Conservation (phyloP, 2,888 invertebrate genomes). For the Cenopis cana region DNA sequence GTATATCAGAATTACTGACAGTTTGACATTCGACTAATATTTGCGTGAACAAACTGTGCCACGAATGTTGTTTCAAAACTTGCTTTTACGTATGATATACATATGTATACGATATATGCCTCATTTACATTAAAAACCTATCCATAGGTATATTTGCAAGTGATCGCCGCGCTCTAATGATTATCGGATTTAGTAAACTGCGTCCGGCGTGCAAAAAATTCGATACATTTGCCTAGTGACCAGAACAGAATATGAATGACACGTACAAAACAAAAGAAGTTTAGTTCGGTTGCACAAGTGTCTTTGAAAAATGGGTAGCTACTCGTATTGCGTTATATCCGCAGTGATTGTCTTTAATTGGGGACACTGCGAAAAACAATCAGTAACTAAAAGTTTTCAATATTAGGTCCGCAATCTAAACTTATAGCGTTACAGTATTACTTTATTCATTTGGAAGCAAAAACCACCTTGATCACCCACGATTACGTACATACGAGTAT, state of each 20-base stretch:
- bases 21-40: slow-evolving; percentile 3
- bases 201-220: slow-evolving; percentile 61
- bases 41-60: slow-evolving; percentile 10
- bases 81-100: slow-evolving; percentile 4
- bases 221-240: slow-evolving; percentile 37
- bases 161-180: slow-evolving; percentile 66
- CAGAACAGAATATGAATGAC: slow-evolving; percentile 40
- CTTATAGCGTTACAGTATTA: neutral
- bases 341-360: slow-evolving; percentile 21
- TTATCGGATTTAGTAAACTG: slow-evolving; percentile 63
- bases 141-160: slow-evolving; percentile 10
- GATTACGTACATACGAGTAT: neutral
- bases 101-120: slow-evolving; percentile 16
- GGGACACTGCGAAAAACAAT: neutral
- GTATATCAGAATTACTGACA: neutral
- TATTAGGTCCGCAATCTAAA: neutral
- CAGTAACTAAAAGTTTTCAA: neutral
- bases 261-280: slow-evolving; percentile 28
- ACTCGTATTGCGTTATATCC: slow-evolving; percentile 5
- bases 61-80: slow-evolving; percentile 13
- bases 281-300: slow-evolving; percentile 16
- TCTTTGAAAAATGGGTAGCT: neutral
- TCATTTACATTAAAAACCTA: slow-evolving; percentile 13
- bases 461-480: neutral
- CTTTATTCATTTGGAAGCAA: neutral